Evolutionary conservation across 37 sponge, comb jelly and placozoan genomes (phyloP).

Genomic region (Chondrilla cf. caribensis): DNA sequence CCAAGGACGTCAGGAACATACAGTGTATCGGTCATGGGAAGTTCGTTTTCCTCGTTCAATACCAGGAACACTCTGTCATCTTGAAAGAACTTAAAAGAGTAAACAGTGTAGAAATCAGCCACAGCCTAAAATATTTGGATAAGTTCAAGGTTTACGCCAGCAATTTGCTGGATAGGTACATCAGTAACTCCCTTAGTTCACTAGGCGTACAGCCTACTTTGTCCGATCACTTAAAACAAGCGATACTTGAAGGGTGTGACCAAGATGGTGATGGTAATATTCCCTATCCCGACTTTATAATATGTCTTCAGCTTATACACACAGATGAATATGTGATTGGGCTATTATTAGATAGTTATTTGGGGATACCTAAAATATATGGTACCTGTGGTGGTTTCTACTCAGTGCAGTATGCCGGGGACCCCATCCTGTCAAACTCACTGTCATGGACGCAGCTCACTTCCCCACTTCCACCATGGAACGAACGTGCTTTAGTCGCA

Average conservation of each 20-base stretch:
- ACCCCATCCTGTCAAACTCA: not conserved
- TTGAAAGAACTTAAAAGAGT: not conserved
- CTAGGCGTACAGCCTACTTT: not conserved
- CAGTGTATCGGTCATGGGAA: not conserved
- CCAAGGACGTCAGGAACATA: not conserved
- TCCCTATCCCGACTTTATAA: not conserved
- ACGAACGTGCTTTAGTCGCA: not conserved
- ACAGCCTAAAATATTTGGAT: not conserved
- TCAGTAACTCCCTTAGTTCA: not conserved
- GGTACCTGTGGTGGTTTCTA: conserved; percentile 10
- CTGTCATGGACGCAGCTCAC: not conserved
- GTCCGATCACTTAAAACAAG: not conserved
- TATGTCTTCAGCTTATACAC: not conserved
- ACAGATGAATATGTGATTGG: not conserved
- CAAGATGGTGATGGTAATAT: not conserved
- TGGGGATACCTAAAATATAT: conserved; percentile 15
- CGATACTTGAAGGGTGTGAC: not conserved
- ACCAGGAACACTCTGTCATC: not conserved
- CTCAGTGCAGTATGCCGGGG: conserved; percentile 8
- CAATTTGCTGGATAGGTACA: not conserved
- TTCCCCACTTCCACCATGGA: not conserved
- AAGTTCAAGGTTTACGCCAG: not conserved
- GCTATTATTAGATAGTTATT: not conserved
- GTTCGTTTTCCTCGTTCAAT: not conserved
- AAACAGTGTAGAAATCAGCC: not conserved